Evolutionary conservation across 2,888 invertebrate genomes (phyloP).

Genomic region (Lasioglossum oenotherae): DNA sequence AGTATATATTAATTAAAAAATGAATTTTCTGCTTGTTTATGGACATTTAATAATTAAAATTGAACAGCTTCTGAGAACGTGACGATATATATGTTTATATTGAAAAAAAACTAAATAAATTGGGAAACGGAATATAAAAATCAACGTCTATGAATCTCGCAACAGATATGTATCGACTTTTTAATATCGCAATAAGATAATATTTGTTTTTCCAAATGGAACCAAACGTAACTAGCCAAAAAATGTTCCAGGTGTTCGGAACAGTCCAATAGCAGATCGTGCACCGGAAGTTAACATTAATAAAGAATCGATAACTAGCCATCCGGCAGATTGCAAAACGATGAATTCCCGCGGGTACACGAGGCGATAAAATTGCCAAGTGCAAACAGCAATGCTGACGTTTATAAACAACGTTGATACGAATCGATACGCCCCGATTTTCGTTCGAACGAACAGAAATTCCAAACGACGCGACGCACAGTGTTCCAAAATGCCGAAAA

Average conservation of each 20-base stretch:
- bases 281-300: not conserved
- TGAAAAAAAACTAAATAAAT: not conserved
- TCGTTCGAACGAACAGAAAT: not conserved
- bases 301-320: not conserved
- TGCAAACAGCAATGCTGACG: constrained; percentile 2
- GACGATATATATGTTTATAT: not conserved
- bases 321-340: not conserved
- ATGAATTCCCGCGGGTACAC: not conserved
- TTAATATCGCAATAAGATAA: not conserved
- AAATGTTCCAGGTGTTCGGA: not conserved
- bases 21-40: too few species aligned
- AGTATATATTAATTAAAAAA: not conserved
- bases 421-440: constrained; percentile 32
- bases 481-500: too few species aligned
- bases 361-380: not conserved
- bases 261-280: too few species aligned
- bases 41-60: too few species aligned
- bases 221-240: not conserved
- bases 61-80: not conserved
- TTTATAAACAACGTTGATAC: constrained; percentile 28
- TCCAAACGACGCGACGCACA: too few species aligned
- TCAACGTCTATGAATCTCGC: not conserved
- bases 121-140: not conserved
- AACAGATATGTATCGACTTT: not conserved
- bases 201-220: not conserved